Evolutionary conservation across 2,888 invertebrate genomes (phyloP).

Genomic region (Acronicta aceris): DNA sequence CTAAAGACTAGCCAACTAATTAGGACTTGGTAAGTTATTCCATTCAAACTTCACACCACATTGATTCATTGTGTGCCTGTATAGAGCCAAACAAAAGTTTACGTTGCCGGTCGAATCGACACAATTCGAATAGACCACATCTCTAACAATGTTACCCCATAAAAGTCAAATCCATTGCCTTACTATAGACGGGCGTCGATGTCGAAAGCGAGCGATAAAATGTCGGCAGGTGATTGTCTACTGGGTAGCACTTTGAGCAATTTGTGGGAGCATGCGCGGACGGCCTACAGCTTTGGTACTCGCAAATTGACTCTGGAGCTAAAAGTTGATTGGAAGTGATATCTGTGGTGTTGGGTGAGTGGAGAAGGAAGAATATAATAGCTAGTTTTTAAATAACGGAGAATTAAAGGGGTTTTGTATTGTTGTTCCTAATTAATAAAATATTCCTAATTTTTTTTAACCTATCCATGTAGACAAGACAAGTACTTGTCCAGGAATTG

Average conservation of each 20-base stretch:
- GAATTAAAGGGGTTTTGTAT: neutral
- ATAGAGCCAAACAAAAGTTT: constrained; percentile 13
- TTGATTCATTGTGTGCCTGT: neutral
- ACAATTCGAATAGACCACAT: neutral
- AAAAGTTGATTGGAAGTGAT: constrained; percentile 47
- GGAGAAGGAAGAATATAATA: constrained; percentile 15
- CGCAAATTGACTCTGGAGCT: constrained; percentile 34
- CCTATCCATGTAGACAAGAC: no score
- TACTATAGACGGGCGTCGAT: constrained; percentile 16
- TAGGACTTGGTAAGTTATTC: no score
- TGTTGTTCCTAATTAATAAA: no score
- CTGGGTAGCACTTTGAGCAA: constrained; percentile 67
- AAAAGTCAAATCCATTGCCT: constrained; percentile 16
- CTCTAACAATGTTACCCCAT: constrained; percentile 28
- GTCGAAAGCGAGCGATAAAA: constrained; percentile 44
- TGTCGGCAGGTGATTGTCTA: constrained; percentile 61
- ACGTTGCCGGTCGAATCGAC: neutral
- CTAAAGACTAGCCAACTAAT: no score
- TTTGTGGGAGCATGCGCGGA: constrained; percentile 56
- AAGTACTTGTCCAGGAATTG: no score
- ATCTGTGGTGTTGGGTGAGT: constrained; percentile 16
- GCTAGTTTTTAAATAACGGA: neutral
- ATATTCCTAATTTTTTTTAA: no score
- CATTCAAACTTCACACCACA: neutral
- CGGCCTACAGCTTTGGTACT: constrained; percentile 22